Conservation (phyloP, 2,113 vertebrate species). For the Tychaedon coryphoeus region DNA sequence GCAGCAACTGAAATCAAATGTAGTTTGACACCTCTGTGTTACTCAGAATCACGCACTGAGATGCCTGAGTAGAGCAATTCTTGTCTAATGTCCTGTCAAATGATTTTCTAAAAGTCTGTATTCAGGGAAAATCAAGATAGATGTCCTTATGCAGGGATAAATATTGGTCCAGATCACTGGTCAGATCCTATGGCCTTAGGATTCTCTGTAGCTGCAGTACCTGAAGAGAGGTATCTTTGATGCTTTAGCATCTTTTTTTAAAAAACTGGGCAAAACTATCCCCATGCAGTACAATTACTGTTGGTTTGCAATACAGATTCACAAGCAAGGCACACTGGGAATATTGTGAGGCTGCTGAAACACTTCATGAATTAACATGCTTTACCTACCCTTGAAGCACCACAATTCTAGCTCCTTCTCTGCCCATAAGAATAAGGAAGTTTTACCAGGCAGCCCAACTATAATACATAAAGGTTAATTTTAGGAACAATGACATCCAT, state of each 20-base stretch:
- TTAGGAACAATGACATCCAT: neutral
- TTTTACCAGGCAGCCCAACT: neutral
- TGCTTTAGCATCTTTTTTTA: neutral
- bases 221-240: neutral
- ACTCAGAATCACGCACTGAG: neutral
- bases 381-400: neutral
- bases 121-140: neutral
- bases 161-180: neutral
- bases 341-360: neutral
- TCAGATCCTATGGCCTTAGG: neutral
- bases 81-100: neutral
- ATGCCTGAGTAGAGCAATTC: neutral
- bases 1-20: neutral
- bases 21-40: neutral
- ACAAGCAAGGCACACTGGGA: neutral
- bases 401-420: neutral
- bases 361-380: neutral
- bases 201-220: neutral
- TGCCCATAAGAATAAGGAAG: neutral
- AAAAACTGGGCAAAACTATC: neutral
- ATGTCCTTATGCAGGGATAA: neutral
- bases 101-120: neutral
- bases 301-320: neutral
- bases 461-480: neutral
- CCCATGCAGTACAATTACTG: neutral